These are phyloP conservation scores for Neodiprion fabricii DNA, from an alignment of 1,140 invertebrate species.

Conservation along the genomic window DNA sequence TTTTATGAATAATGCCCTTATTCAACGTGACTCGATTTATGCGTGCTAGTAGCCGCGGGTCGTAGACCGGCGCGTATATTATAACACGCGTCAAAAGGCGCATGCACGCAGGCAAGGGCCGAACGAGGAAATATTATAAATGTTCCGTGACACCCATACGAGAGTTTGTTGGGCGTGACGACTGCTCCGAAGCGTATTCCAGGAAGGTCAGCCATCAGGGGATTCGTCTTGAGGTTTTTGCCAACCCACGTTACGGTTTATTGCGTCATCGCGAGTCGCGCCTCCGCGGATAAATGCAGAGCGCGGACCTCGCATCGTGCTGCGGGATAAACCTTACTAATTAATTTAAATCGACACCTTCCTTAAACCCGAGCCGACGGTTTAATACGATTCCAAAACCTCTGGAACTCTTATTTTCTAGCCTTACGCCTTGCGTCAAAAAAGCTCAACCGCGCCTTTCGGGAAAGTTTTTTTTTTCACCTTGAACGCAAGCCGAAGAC, in stretches of 20 bases:
- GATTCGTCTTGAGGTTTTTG: conserved; percentile 46
- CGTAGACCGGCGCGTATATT: no score
- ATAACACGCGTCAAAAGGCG: no score
- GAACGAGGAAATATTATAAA: conserved; percentile 61
- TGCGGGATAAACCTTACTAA: not conserved
- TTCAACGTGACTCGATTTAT: no score
- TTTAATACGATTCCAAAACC: not conserved
- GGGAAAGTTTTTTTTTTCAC: no score
- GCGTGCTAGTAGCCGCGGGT: no score
- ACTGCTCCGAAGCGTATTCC: conserved; percentile 41
- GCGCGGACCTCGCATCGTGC: not conserved
- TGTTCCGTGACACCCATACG: conserved; percentile 53
- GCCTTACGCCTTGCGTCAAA: no score
- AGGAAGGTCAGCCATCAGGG: conserved; percentile 44
- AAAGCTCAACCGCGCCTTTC: no score
- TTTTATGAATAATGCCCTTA: no score
- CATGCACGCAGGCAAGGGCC: not conserved
- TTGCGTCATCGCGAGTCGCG: conserved; percentile 40
- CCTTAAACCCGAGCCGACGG: not conserved
- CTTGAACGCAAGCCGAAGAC: no score
- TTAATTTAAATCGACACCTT: not conserved
- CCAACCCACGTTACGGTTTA: conserved; percentile 35
- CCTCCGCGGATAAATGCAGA: not conserved
- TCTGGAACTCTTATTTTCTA: no score
- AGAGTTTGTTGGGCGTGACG: conserved; percentile 58